Base-by-base conservation (phyloP, 2,888 invertebrate genomes). In the Taenaris catops region DNA sequence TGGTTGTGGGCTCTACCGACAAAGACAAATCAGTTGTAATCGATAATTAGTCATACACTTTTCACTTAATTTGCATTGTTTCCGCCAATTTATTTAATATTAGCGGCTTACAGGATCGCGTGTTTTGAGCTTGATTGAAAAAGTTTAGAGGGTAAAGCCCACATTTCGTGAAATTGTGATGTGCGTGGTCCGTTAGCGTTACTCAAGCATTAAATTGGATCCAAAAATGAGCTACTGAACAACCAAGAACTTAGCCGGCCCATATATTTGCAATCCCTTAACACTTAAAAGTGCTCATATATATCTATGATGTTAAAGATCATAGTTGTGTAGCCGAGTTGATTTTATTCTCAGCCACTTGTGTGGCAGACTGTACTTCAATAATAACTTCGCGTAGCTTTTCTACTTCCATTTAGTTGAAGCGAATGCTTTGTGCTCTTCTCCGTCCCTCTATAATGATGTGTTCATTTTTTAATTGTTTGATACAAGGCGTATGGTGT, bases 11-110 rank as follows among this genome's bases (percentile, higher is more conserved):
- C n/a, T n/a, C n/a, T n/a, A n/a, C n/a, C n/a, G n/a, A n/a, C n/a
- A n/a, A n/a, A n/a, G n/a, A n/a, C n/a, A n/a, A 8, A 24, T 19
- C 38, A 31, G 37, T 35, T 38, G 38, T 46, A 65, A 62, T 50
- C 68, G 64, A 60, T 63, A 62, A n/a, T n/a, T 7, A 19, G n/a
- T n/a, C n/a, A n/a, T n/a, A n/a, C n/a, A 69, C 58, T 65, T 68
- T 69, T 68, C 70, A 78, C 73, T 70, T 74, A 61, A 60, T 71
- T 69, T 63, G 75, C 76, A 78, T 79, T 64, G 55, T 65, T 66
- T n/a, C 57, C 53, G 58, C 58, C 52, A 58, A 59, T 58, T 51
- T 61, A 61, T 59, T 65, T 58, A n/a, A n/a, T 62, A 58, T 52
- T 60, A 49, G 54, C 65, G n/a, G 74, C 80, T 79, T 58, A 40